Base-by-base conservation (phyloP, 1,140 invertebrate species). In the Halesus radiatus region DNA sequence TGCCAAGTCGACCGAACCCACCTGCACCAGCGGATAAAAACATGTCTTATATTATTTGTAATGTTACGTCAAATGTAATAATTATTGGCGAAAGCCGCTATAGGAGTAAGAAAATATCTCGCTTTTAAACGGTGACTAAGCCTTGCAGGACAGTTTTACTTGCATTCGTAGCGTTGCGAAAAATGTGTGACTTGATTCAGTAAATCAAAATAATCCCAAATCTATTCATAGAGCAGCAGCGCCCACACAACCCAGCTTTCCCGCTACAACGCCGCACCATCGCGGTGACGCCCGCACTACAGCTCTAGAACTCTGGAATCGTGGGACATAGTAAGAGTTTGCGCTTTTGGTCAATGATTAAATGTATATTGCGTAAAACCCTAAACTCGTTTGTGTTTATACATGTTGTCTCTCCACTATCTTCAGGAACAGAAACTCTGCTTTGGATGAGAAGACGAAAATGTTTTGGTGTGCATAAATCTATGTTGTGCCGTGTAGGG, bases 191-290 rank as follows among this genome's bases (percentile, higher is more conserved):
- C 68, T 45, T 18, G 32, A 45, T 26, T 20, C 18, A 16, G 68
- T 50, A 72, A 72, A 72, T 72, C 62, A 66, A 66, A 66, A 66
- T 66, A 66, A 66, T 66, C 62, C 62, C 62, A 16, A 16, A 29
- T 16, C 26, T 26, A 26, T 66, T 26, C 16, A 26, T 16, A 29
- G 7, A 10, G 23, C 0, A 15, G 4, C 15, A 7, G 13, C 62
- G 62, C 62, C 62, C 62, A 66, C 62, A 66, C 62, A 26, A 5
- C 62, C 16, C 16, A 26, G 16, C 10, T 10, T 4, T 8, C 26
- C 16, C 60, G 60, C 60, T 16, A 1, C 54, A 13, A 22, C 54
- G 20, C 54, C 54, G 20, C 20, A 56, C 7, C 20, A 1, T 8
- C 54, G 37, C 37, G 1, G 8, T 1, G 37, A 5, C 37, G 10